Evolutionary conservation across 2,113 vertebrate genomes (phyloP), one percentile per base, ranked within the genome.

Genomic region (Mesocricetus auratus): DNA sequence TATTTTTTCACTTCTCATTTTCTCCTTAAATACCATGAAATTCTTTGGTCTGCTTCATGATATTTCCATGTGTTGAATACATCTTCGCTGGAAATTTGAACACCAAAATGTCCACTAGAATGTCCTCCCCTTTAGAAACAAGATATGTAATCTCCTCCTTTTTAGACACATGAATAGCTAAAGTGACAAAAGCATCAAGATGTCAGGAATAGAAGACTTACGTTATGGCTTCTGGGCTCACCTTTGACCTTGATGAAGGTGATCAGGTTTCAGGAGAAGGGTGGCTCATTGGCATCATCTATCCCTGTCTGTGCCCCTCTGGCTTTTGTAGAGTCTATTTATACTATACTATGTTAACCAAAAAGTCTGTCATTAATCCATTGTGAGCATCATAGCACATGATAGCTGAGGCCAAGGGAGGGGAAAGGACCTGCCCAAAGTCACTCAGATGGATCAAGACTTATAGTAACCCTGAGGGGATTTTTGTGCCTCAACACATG

Each of bases 1-100:
- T 82, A 64, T 22, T 60, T 90, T 58, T 73, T 39, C 2, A 1
- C 64, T 81, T 94, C 53, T n/a, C 31, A 47, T 74, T 96, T 96
- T 91, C 82, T 91, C 74, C 74, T 93, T 56, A 92, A 96, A 93
- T 90, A 88, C 58, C 58, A 68, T 93, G 79, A 92, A 86, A 96
- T 95, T 91, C 87, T 73, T 73, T 96, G 31, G 53, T 90, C 39
- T 77, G 73, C 29, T 96, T 95, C 56, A 74, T 94, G 68, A 24
- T 90, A 87, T 97, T 97, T 96, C 74, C 82, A 81, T 89, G 87
- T 97, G 82, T 96, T 93, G 82, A 94, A 96, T 94, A 83, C 56
- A 87, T 91, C 89, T 93, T 96, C 83, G 75, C 50, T 87, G 89
- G 83, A 97, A 96, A 93, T 94, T 60, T 94, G 91, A 85, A 91